Conservation (phyloP, 2,797 vertebrate genomes). For the Lithobates sylvaticus region DNA sequence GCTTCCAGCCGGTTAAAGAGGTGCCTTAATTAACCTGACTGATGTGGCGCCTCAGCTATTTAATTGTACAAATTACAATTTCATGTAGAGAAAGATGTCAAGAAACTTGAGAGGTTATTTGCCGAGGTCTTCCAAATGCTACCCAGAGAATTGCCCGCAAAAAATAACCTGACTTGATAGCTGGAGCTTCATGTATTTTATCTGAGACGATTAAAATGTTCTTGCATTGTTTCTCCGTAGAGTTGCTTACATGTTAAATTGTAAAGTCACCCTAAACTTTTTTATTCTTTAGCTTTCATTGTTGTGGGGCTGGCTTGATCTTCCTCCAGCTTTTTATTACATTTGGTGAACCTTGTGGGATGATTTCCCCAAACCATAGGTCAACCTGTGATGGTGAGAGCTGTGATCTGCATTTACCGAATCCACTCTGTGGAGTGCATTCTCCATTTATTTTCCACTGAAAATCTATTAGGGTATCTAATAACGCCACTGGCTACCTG, state of each 20-base stretch:
- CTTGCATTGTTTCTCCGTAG: not conserved
- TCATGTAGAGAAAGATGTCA: constrained; percentile 51
- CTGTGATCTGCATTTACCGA: not conserved
- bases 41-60: constrained; percentile 48
- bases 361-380: not conserved
- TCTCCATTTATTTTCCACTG: not conserved
- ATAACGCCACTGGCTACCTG: not conserved
- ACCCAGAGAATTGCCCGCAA: not conserved
- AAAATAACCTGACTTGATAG: not conserved
- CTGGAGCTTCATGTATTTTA: not conserved
- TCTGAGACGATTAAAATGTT: not conserved
- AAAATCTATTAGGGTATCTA: not conserved
- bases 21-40: constrained; percentile 47
- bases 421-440: not conserved
- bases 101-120: constrained; percentile 34
- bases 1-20: constrained; percentile 13
- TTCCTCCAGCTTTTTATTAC: not conserved
- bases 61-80: constrained; percentile 56
- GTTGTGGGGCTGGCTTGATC: too few relatives aligned
- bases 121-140: constrained; percentile 31
- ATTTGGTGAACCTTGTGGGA: too few relatives aligned
- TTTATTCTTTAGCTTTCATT: not conserved
- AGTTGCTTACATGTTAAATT: not conserved
- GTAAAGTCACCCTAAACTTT: not conserved
- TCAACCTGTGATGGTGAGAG: not conserved